phyloP scores from a whole-genome alignment of 1,140 invertebrate genomes.

The Dufourea novaeangliae region DNA sequence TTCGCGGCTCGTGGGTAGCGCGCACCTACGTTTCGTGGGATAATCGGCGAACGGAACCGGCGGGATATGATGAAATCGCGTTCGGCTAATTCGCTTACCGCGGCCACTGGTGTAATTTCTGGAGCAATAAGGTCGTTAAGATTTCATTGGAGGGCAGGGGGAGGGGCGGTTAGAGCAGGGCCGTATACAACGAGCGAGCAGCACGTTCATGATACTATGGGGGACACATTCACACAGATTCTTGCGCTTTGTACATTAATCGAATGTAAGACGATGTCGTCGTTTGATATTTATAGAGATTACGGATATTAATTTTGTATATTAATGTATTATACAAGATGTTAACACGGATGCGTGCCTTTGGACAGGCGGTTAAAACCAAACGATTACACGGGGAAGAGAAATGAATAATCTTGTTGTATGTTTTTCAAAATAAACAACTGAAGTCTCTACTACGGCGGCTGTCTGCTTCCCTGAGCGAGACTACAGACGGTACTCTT shows the following conservation, averaged over 20 bases:
- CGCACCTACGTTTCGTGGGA: slow-evolving; percentile 24
- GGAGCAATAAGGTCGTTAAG: slow-evolving; percentile 10
- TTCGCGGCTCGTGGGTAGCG: slow-evolving; percentile 36
- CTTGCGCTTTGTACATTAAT: slow-evolving; percentile 73
- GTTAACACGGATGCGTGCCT: slow-evolving; percentile 77
- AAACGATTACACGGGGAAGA: slow-evolving; percentile 17
- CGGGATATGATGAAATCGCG: slow-evolving; percentile 26
- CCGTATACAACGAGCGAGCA: slow-evolving; percentile 25
- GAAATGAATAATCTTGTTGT: slow-evolving; percentile 73
- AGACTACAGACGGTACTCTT: slow-evolving; percentile 12
- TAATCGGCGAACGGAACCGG: slow-evolving; percentile 26
- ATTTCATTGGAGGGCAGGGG: slow-evolving; percentile 15
- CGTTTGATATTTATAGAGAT: slow-evolving; percentile 73
- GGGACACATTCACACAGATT: slow-evolving; percentile 44
- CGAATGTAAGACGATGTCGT: slow-evolving; percentile 59
- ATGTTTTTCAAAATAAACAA: slow-evolving; percentile 79
- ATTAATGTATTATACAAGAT: slow-evolving; percentile 73
- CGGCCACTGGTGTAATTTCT: not conserved
- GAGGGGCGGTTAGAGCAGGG: slow-evolving; percentile 46
- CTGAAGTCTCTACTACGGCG: slow-evolving; percentile 49
- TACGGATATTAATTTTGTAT: slow-evolving; percentile 77
- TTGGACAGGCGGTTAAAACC: slow-evolving; percentile 76
- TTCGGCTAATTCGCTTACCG: slow-evolving; percentile 18
- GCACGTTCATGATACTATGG: slow-evolving; percentile 47
- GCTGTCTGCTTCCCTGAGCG: slow-evolving; percentile 31